phyloP scores from a whole-genome alignment of 1,140 invertebrate species.

The Drosophila elegans region DNA sequence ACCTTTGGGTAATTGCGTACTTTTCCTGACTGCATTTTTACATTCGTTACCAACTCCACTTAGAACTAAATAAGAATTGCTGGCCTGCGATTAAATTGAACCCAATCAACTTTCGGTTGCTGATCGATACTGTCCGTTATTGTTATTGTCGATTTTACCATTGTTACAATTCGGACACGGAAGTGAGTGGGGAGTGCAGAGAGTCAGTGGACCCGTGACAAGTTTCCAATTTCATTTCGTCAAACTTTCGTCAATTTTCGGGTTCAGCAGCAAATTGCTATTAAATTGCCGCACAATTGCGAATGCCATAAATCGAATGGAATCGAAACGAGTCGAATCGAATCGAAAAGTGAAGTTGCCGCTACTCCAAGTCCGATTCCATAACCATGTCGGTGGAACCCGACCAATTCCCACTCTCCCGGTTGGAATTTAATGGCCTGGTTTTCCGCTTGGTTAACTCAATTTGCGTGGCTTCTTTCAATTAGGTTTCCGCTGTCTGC shows the following conservation, averaged over 20 bases:
- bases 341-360: conserved; percentile 18
- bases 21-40: neutral
- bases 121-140: conserved; percentile 23
- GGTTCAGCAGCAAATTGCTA: conserved; percentile 72
- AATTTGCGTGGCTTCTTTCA: conserved; percentile 81
- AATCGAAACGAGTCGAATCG: conserved; percentile 64
- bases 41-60: neutral
- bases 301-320: conserved; percentile 74
- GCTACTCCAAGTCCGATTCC: conserved; percentile 22
- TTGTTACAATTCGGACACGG: conserved; percentile 52
- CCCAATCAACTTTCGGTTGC: conserved; percentile 47
- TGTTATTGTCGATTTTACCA: conserved; percentile 52
- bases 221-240: conserved; percentile 78
- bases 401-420: conserved; percentile 26
- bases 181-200: conserved; percentile 22
- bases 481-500: conserved; percentile 72
- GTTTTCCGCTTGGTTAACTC: conserved; percentile 82
- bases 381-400: conserved; percentile 7
- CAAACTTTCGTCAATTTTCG: conserved; percentile 69
- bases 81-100: conserved; percentile 12
- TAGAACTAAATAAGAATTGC: neutral
- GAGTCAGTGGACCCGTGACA: conserved; percentile 53
- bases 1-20: no score
- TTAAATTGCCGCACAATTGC: conserved; percentile 81
- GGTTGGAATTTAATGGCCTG: conserved; percentile 75